Percentiles rank a stretch among this genome's conserved stretches.
These are phyloP conservation scores for Clivina fossor DNA, from an alignment of 2,888 invertebrate species.

Conservation along the genomic window DNA sequence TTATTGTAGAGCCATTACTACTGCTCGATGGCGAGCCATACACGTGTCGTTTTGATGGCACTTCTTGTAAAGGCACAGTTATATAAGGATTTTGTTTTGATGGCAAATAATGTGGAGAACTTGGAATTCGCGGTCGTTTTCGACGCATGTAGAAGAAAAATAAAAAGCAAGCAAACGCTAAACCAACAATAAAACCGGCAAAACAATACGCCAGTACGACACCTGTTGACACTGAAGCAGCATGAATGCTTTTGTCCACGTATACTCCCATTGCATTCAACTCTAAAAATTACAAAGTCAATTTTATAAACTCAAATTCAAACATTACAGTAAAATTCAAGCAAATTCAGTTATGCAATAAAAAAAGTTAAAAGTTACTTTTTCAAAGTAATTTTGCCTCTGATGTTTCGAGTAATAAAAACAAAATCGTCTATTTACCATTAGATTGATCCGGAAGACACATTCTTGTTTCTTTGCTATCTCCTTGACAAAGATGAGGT, in stretches of 20 bases:
- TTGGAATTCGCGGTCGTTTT: constrained; percentile 63
- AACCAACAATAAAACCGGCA: constrained; percentile 44
- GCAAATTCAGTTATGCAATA: no score
- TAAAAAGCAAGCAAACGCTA: constrained; percentile 44
- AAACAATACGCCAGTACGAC: constrained; percentile 42
- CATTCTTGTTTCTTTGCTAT: constrained; percentile 66
- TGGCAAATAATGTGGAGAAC: constrained; percentile 80
- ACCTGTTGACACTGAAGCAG: constrained; percentile 41
- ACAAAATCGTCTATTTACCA: constrained; percentile 30
- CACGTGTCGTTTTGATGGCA: constrained; percentile 53
- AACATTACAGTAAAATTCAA: no score
- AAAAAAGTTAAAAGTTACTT: no score
- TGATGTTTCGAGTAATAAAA: no score
- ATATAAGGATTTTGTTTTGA: constrained; percentile 83
- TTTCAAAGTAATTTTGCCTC: no score
- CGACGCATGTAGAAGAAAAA: constrained; percentile 49
- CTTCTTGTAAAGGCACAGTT: constrained; percentile 78
- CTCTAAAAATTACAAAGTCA: constrained; percentile 26
- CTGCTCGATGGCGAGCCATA: constrained; percentile 53
- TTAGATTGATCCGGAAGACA: constrained; percentile 54
- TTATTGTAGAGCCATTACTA: constrained; percentile 43
- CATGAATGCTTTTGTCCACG: constrained; percentile 49
- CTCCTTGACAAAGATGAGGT: constrained; percentile 68
- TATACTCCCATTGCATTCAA: constrained; percentile 35
- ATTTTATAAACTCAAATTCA: no score